Evolutionary conservation across 2,797 vertebrate species (phyloP).

Genomic region (Rhinoraja longicauda): DNA sequence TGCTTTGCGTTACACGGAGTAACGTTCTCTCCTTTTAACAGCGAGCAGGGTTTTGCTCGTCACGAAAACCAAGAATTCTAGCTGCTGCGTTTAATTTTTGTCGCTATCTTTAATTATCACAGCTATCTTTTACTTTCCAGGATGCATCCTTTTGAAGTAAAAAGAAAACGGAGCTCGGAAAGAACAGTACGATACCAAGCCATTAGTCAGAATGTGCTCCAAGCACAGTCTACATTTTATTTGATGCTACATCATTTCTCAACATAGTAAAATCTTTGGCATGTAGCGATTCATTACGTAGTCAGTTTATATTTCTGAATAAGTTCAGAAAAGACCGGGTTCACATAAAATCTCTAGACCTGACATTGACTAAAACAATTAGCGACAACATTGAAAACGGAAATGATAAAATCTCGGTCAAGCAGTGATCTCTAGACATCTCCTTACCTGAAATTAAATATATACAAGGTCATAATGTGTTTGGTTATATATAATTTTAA

Average conservation of each 20-base stretch:
- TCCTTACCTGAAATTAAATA: conserved; percentile 91
- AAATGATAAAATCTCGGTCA: conserved; percentile 63
- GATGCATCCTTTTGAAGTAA: neutral
- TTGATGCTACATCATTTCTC: conserved; percentile 89
- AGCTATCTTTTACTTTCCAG: neutral
- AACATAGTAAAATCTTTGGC: conserved; percentile 99
- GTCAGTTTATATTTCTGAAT: conserved; percentile 53
- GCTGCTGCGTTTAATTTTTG: neutral
- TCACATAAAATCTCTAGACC: conserved; percentile 56
- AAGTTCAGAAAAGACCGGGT: conserved; percentile 51
- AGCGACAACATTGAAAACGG: conserved; percentile 53
- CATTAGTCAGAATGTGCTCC: conserved; percentile 41
- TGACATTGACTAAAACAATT: conserved; percentile 57
- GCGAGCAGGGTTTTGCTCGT: neutral
- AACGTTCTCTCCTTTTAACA: neutral
- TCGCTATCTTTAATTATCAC: neutral
- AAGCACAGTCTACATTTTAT: conserved; percentile 79
- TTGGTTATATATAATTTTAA: conserved; percentile 79
- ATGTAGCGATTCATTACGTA: conserved; percentile 78
- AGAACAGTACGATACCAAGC: conserved; percentile 16
- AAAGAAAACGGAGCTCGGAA: neutral
- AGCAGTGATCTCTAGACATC: conserved; percentile 67
- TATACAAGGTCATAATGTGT: conserved; percentile 89
- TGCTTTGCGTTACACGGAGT: neutral
- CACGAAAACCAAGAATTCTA: neutral